Conservation (phyloP, 2,797 vertebrate genomes). For the Falco rusticolus region DNA sequence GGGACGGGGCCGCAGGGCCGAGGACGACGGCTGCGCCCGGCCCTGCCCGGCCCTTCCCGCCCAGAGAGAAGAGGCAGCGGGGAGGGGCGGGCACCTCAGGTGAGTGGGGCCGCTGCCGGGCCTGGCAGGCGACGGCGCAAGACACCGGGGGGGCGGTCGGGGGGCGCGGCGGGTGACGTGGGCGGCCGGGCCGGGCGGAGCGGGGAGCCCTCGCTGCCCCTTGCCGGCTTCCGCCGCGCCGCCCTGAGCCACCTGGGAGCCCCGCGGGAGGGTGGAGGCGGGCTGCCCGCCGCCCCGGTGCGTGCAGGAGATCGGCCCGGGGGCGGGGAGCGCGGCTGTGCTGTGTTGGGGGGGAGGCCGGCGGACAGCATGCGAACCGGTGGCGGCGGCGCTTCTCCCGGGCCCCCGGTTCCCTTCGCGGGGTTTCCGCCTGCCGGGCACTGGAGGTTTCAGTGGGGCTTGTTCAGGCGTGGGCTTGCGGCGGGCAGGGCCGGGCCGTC, state of each 20-base stretch:
- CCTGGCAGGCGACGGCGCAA: neutral
- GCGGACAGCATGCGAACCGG: no score
- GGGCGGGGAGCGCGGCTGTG: no score
- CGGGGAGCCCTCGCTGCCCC: neutral
- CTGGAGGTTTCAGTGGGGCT: neutral
- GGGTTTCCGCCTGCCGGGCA: neutral
- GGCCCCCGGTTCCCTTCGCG: fast-evolving
- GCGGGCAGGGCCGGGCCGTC: neutral
- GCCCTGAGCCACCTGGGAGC: neutral
- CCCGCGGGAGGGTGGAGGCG: no score
- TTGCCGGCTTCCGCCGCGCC: neutral
- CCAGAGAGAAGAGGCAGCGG: constrained; percentile 26
- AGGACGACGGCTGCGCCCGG: neutral
- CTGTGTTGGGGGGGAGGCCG: no score
- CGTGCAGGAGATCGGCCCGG: neutral
- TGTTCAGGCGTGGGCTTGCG: no score
- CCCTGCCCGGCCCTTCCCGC: neutral
- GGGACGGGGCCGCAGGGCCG: neutral
- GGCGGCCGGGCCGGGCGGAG: neutral
- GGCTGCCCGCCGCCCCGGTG: neutral
- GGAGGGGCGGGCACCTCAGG: neutral
- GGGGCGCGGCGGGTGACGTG: neutral
- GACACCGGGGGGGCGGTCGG: neutral
- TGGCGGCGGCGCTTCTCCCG: neutral
- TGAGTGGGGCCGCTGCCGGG: neutral